Evolutionary conservation across 2,797 vertebrate genomes (phyloP), one percentile per base, ranked within the genome.

Genomic region (Fringilla coelebs): DNA sequence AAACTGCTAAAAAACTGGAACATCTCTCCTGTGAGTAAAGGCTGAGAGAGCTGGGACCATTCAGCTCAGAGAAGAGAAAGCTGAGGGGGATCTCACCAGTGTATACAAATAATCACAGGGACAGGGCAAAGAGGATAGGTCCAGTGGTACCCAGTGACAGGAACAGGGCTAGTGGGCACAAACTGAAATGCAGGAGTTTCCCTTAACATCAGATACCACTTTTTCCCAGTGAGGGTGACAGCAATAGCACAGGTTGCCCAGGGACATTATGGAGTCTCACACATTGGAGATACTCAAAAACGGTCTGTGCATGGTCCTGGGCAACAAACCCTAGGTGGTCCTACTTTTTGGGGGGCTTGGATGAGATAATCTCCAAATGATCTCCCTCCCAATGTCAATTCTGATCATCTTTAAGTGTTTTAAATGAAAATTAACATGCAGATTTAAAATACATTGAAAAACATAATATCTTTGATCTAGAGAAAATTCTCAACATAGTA

Each of bases 401-500:
- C 41, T 60, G 41, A 61, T 84, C 9, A 40, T n/a, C 12, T 77
- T 45, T 32, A 51, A 60, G 52, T 3, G 15, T 85, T 92, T 79
- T 40, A 83, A 55, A 48, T 34, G 4, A 67, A 73, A 94, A 93
- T 82, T 43, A 66, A 13, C 21, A 46, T 19, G 20, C 11, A 76
- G 55, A 31, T 74, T 78, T 45, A 43, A 89, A 93, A 51, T 78
- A 31, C 19, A 13, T 55, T 43, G 52, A 68, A 82, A 81, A 84
- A 60, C 1, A 38, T 10, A 0, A 0, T 63, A 22, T 22, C 17
- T 57, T 20, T 68, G 20, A 51, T 46, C 62, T 77, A 77, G 20
- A 41, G 55, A 26, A 72, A 75, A 38, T 66, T 89, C 92, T 83
- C 31, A 41, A 29, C 3, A 24, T 3, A 63, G 11, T 41, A 12